phyloP scores from a whole-genome alignment of 2,113 vertebrate species.

The Brachyhypopomus occidentalis region DNA sequence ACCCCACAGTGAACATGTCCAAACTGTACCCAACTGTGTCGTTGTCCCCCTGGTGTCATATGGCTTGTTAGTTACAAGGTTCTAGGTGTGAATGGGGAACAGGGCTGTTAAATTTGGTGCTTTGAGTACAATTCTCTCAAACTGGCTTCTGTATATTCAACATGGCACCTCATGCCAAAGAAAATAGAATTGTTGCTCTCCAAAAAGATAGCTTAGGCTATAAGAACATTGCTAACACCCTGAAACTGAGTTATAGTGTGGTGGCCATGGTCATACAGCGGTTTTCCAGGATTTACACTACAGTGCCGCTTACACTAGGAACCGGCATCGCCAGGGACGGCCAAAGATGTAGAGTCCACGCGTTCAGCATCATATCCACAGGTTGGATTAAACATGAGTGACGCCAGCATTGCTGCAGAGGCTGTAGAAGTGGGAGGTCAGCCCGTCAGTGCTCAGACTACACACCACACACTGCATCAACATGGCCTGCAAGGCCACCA shows the following conservation, averaged over 20 bases:
- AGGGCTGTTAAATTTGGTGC: too few relatives aligned
- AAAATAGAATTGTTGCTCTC: too few relatives aligned
- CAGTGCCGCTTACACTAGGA: neutral
- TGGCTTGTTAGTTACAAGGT: too few relatives aligned
- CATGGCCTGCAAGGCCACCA: neutral
- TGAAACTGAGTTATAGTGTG: slow-evolving; percentile 13
- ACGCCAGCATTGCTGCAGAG: neutral
- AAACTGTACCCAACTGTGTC: too few relatives aligned
- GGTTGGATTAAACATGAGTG: neutral
- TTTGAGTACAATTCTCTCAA: too few relatives aligned
- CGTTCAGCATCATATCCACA: neutral
- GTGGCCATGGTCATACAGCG: slow-evolving; percentile 19
- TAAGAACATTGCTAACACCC: slow-evolving; percentile 19
- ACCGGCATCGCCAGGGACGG: neutral
- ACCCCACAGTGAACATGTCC: too few relatives aligned
- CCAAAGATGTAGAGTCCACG: neutral
- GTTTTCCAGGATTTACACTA: neutral
- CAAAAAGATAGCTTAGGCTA: neutral
- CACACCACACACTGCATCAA: slow-evolving; percentile 1
- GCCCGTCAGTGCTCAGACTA: neutral
- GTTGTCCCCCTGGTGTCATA: too few relatives aligned
- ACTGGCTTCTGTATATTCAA: too few relatives aligned
- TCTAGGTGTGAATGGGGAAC: too few relatives aligned
- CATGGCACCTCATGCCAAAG: too few relatives aligned
- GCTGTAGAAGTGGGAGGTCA: neutral